Percentiles rank a stretch among this genome's conserved stretches.
phyloP scores from a whole-genome alignment of 1,140 invertebrate species.

The Paralvinella palmiformis region DNA sequence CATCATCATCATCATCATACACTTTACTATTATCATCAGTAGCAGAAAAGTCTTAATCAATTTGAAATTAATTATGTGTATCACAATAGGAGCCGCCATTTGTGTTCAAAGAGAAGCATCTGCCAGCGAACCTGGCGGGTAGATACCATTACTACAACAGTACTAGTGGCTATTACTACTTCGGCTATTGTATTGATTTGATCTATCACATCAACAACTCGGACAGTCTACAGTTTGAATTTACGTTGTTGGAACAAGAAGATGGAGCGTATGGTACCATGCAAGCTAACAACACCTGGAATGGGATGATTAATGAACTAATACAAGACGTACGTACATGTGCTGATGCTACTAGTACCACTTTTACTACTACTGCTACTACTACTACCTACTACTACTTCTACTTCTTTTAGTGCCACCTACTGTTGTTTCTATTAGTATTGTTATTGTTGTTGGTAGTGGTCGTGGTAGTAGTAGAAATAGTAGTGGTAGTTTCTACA shows the following conservation, averaged over 20 bases:
- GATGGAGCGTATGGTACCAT: constrained; percentile 79
- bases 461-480: too few species aligned
- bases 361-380: neutral
- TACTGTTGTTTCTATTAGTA: too few species aligned
- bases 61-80: neutral
- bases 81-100: constrained; percentile 78
- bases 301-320: constrained; percentile 84
- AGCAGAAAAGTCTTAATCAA: neutral
- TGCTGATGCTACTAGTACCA: neutral
- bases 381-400: too few species aligned
- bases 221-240: constrained; percentile 78
- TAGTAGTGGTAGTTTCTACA: too few species aligned
- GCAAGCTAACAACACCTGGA: constrained; percentile 74
- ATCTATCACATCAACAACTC: constrained; percentile 68
- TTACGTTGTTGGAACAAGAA: constrained; percentile 70
- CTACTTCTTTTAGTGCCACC: too few species aligned
- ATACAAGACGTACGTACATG: constrained; percentile 64
- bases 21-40: neutral
- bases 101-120: constrained; percentile 54
- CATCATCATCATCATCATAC: neutral
- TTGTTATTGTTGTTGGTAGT: too few species aligned
- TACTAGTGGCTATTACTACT: constrained; percentile 27
- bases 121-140: constrained; percentile 35
- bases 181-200: constrained; percentile 90
- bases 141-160: constrained; percentile 52